Evolutionary conservation across 2,113 vertebrate species (phyloP).

Genomic region (Arothron firmamentum): DNA sequence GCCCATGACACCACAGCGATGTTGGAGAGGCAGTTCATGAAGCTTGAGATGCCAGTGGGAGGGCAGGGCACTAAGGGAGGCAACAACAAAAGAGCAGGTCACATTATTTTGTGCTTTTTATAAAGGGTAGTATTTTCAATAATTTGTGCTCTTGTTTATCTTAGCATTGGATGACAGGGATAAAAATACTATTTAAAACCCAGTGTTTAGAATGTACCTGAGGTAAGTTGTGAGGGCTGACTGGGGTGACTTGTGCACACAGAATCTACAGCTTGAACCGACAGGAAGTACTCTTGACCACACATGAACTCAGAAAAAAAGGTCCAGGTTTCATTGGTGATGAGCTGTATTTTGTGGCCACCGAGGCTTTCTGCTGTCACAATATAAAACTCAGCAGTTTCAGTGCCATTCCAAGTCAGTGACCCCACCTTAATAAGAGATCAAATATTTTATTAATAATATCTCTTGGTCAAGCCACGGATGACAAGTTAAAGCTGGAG

Average conservation of each 20-base stretch:
- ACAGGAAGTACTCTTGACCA: conserved; percentile 71
- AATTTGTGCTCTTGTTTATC: neutral
- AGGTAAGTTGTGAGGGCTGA: conserved; percentile 35
- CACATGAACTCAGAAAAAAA: conserved; percentile 70
- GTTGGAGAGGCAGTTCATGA: conserved; percentile 68
- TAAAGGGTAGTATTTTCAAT: neutral
- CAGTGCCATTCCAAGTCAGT: conserved; percentile 65
- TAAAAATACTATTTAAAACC: neutral
- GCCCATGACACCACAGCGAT: conserved; percentile 68
- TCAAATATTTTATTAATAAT: neutral
- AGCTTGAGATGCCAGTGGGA: conserved; percentile 50
- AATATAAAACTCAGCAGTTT: conserved; percentile 61
- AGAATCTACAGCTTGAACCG: conserved; percentile 58
- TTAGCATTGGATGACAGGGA: neutral
- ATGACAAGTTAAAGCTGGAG: no score
- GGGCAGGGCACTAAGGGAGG: conserved; percentile 65
- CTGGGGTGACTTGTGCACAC: conserved; percentile 66
- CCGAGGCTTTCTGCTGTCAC: conserved; percentile 55
- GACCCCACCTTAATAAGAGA: conserved; percentile 45
- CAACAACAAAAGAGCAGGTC: neutral
- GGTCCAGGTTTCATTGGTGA: conserved; percentile 59
- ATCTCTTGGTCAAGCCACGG: no score
- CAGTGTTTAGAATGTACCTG: conserved; percentile 58
- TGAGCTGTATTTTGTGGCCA: conserved; percentile 58
- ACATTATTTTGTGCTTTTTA: no score